Evolutionary conservation across 2,888 invertebrate species (phyloP).

Genomic region (Amiota minor): DNA sequence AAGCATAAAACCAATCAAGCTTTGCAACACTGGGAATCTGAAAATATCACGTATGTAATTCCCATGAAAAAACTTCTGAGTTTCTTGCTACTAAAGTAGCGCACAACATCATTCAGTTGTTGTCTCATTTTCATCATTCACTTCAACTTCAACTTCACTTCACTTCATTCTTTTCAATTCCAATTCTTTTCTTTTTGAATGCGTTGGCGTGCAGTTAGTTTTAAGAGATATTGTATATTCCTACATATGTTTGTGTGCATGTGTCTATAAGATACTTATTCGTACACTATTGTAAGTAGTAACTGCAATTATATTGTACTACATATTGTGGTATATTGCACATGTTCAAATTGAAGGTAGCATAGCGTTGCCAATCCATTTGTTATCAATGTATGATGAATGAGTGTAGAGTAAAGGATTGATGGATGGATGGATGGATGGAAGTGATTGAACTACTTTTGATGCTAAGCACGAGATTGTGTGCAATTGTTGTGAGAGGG

Average conservation of each 20-base stretch:
- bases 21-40: slow-evolving; percentile 36
- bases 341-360: slow-evolving; percentile 21
- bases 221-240: no score
- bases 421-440: slow-evolving; percentile 33
- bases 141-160: no score
- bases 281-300: not conserved
- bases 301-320: slow-evolving; percentile 5
- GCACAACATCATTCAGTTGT: slow-evolving; percentile 44
- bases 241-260: no score
- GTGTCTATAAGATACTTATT: not conserved
- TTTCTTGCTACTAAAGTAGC: slow-evolving; percentile 31
- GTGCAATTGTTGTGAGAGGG: slow-evolving; percentile 19
- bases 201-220: no score
- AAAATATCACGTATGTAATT: slow-evolving; percentile 71
- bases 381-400: slow-evolving; percentile 53
- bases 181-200: no score
- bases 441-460: slow-evolving; percentile 24
- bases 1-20: slow-evolving; percentile 52
- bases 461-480: not conserved
- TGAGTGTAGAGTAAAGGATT: not conserved
- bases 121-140: slow-evolving; percentile 36
- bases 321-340: not conserved
- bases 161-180: no score
- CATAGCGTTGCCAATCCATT: slow-evolving; percentile 61
- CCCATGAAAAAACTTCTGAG: slow-evolving; percentile 63